Conservation (phyloP, 2,113 vertebrate genomes). For the Seriola rivoliana region DNA sequence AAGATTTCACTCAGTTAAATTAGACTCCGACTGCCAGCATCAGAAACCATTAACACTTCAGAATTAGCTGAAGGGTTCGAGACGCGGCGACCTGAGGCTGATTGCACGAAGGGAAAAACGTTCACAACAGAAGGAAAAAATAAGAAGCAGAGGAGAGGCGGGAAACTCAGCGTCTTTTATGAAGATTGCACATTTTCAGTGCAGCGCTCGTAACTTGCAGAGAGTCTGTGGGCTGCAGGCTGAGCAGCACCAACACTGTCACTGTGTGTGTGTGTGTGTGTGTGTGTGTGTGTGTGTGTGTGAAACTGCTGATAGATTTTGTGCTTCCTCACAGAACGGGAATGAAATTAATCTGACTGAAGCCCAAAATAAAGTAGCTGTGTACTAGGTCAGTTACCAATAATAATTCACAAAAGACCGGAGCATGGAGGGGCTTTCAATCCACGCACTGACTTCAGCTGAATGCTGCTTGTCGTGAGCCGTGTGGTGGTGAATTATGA, state of each 20-base stretch:
- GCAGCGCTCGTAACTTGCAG: neutral
- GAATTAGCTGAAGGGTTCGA: neutral
- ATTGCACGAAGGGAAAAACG: too few relatives aligned
- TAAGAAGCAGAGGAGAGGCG: neutral
- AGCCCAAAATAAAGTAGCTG: constrained; percentile 27
- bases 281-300: too few relatives aligned
- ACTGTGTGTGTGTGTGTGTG: neutral
- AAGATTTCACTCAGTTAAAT: constrained; percentile 20
- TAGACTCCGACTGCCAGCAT: neutral
- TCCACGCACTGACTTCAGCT: constrained; percentile 7
- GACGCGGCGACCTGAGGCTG: too few relatives aligned
- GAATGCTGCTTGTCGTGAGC: neutral
- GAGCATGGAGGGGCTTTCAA: neutral
- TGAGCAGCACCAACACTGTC: constrained; percentile 18
- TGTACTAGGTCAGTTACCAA: neutral
- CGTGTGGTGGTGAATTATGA: neutral
- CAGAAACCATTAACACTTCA: neutral
- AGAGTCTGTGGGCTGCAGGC: constrained; percentile 20
- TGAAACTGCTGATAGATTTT: too few relatives aligned
- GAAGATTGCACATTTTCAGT: neutral
- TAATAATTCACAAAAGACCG: constrained; percentile 2
- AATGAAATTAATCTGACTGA: constrained; percentile 26
- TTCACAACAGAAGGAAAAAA: neutral
- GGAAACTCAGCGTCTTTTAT: neutral
- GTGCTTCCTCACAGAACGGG: neutral